These are phyloP conservation scores for Megathymus violae DNA, from an alignment of 1,140 invertebrate genomes.

Conservation along the genomic window DNA sequence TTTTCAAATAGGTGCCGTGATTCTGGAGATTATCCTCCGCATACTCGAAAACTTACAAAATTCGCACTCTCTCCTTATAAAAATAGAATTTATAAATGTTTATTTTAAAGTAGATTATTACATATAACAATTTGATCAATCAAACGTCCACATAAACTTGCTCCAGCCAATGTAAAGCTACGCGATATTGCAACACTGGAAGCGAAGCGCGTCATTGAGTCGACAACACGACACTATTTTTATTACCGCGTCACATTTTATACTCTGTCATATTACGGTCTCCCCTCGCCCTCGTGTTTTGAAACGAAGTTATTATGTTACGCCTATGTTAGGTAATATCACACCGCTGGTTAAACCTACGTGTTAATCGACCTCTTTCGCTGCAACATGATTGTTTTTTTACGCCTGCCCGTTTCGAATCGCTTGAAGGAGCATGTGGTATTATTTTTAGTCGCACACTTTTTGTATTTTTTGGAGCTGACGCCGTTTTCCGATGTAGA, in stretches of 20 bases:
- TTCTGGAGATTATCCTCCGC: too few relatives aligned
- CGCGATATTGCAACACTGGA: not conserved
- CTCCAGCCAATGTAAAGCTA: not conserved
- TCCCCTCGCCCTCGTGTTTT: constrained; percentile 31
- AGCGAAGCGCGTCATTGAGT: constrained; percentile 7
- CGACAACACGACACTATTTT: constrained; percentile 22
- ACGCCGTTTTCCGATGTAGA: not conserved
- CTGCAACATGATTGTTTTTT: constrained; percentile 26
- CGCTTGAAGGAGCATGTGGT: constrained; percentile 26
- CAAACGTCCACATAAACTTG: not conserved
- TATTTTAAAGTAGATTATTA: too few relatives aligned
- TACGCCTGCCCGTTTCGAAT: constrained; percentile 18
- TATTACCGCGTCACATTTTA: constrained; percentile 14
- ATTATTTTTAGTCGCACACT: constrained; percentile 10
- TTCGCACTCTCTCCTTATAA: too few relatives aligned
- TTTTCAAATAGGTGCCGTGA: too few relatives aligned
- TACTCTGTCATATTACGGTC: constrained; percentile 20
- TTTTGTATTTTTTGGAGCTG: constrained; percentile 8
- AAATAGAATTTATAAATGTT: too few relatives aligned
- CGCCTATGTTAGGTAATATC: constrained; percentile 22
- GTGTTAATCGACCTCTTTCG: constrained; percentile 31
- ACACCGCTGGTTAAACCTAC: constrained; percentile 14
- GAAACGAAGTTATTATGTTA: constrained; percentile 26
- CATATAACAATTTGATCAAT: too few relatives aligned
- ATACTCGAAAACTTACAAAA: too few relatives aligned